Evolutionary conservation across 2,888 invertebrate species (phyloP).

Genomic region (Drosophila barbarae): DNA sequence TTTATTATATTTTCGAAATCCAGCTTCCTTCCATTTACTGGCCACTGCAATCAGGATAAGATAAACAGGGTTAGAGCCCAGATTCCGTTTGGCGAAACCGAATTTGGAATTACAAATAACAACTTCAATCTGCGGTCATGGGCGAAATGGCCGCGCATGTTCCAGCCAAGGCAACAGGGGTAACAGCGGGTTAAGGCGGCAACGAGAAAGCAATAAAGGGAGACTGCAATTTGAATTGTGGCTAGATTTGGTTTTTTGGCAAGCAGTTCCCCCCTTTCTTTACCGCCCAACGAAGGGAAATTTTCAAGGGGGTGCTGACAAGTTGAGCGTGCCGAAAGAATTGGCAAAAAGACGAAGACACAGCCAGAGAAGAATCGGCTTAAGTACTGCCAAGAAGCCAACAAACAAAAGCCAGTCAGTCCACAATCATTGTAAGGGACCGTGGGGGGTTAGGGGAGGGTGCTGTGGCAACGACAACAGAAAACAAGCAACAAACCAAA

Average conservation of each 20-base stretch:
- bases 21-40: constrained; percentile 23
- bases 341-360: constrained; percentile 50
- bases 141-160: constrained; percentile 62
- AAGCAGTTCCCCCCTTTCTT: constrained; percentile 1
- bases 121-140: constrained; percentile 52
- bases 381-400: constrained; percentile 67
- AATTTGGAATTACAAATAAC: constrained; percentile 49
- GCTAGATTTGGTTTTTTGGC: constrained; percentile 42
- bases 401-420: constrained; percentile 69
- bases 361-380: constrained; percentile 57
- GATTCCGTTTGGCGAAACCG: constrained; percentile 34
- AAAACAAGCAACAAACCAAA: constrained; percentile 72
- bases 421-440: constrained; percentile 57
- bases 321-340: constrained; percentile 63
- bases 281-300: constrained; percentile 10
- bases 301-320: constrained; percentile 60
- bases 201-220: constrained; percentile 52
- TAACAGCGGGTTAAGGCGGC: not conserved
- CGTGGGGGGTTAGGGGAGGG: not conserved
- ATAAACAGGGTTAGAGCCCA: constrained; percentile 35
- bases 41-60: constrained; percentile 32
- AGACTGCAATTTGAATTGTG: constrained; percentile 69
- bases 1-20: not conserved
- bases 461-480: constrained; percentile 23
- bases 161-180: not conserved